Percentiles rank a stretch among this genome's conserved stretches.
These are phyloP conservation scores for Drosophila demipolita DNA, from an alignment of 2,888 invertebrate species.

Conservation along the genomic window DNA sequence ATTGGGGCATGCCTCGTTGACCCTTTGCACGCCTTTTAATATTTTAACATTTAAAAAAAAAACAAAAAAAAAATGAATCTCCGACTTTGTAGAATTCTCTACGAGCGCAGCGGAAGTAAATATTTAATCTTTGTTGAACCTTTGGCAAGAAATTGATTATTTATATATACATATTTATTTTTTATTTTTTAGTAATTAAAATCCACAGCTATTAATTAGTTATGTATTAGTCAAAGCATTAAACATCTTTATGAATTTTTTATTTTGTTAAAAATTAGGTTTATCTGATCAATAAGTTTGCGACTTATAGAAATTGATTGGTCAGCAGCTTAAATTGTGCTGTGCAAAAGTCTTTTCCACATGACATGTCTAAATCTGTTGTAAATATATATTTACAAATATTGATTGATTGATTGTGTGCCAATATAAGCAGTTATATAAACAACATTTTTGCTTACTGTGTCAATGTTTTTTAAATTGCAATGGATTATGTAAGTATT, in stretches of 20 bases:
- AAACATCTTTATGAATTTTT: background rate
- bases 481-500: background rate
- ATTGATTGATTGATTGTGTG: background rate
- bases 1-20: constrained; percentile 30
- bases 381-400: constrained; percentile 2
- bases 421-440: background rate
- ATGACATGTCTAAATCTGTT: background rate
- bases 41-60: constrained; percentile 4
- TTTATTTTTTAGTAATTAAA: background rate
- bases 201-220: background rate
- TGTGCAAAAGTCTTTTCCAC: background rate
- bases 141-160: constrained; percentile 3
- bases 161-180: background rate
- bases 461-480: background rate
- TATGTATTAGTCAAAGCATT: background rate
- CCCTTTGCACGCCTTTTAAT: constrained; percentile 41
- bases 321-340: background rate
- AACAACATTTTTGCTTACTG: background rate
- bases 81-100: background rate
- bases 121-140: constrained; percentile 1
- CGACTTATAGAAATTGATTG: background rate
- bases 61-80: background rate
- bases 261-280: background rate
- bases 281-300: background rate
- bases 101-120: constrained; percentile 3